Percentiles rank a stretch among this genome's conserved stretches.
Conservation (phyloP, 2,888 invertebrate genomes). For the Lepidonotus clava region DNA sequence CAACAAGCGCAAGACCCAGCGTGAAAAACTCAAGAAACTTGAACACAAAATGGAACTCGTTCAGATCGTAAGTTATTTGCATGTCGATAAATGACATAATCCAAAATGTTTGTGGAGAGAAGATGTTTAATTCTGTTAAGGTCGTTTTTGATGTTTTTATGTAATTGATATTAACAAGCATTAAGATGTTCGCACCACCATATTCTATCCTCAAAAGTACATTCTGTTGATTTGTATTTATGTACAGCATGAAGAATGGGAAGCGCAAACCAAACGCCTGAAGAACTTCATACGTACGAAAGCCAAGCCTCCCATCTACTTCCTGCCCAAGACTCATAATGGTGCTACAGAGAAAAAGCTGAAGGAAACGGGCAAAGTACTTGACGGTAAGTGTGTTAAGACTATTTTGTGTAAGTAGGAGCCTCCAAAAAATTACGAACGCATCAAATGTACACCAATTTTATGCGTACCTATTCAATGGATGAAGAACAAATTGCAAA, state of each 20-base stretch:
- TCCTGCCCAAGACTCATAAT: conserved; percentile 84
- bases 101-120: too few relatives aligned
- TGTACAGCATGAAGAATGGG: conserved; percentile 91
- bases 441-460: too few relatives aligned
- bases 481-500: too few relatives aligned
- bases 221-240: too few relatives aligned
- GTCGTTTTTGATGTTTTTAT: too few relatives aligned
- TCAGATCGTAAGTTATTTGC: conserved; percentile 85
- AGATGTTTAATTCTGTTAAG: too few relatives aligned
- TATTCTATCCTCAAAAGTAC: too few relatives aligned
- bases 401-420: neutral
- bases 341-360: conserved; percentile 68
- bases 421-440: too few relatives aligned
- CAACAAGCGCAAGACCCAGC: conserved; percentile 91
- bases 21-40: conserved; percentile 92
- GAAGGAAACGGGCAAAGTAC: conserved; percentile 70
- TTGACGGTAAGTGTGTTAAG: conserved; percentile 69
- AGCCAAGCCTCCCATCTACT: conserved; percentile 92
- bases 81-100: neutral
- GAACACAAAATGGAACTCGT: conserved; percentile 94
- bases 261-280: conserved; percentile 88
- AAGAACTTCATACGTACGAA: conserved; percentile 93
- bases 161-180: too few relatives aligned
- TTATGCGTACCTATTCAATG: too few relatives aligned
- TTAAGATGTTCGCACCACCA: too few relatives aligned